phyloP scores from a whole-genome alignment of 2,113 vertebrate species.

The Lagopus leucura region DNA sequence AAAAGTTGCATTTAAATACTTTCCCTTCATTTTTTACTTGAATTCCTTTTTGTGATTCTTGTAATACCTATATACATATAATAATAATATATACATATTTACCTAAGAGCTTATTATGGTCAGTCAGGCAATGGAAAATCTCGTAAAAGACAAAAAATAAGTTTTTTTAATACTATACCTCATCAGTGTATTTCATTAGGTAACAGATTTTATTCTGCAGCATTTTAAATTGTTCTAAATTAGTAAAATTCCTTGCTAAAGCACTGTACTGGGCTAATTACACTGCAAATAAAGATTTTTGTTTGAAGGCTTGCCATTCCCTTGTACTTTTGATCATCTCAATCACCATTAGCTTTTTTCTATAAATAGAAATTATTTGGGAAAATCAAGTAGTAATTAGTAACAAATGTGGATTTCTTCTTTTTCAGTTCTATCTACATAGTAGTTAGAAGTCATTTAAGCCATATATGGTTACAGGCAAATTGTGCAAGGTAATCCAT shows the following conservation, averaged over 20 bases:
- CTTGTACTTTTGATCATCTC: neutral
- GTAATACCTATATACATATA: neutral
- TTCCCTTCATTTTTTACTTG: neutral
- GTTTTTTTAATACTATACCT: neutral
- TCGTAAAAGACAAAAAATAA: neutral
- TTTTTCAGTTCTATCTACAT: neutral
- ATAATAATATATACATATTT: too few relatives aligned
- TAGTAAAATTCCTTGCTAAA: neutral
- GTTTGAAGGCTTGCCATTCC: neutral
- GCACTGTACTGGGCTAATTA: neutral
- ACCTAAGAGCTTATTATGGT: neutral
- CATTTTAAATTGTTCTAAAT: neutral
- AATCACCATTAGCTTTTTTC: neutral
- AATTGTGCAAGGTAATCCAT: neutral
- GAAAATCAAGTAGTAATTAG: constrained; percentile 20
- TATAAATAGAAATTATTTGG: constrained; percentile 32
- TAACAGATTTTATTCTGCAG: neutral
- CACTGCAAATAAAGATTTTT: neutral
- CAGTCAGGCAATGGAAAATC: neutral
- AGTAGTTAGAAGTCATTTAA: constrained; percentile 15
- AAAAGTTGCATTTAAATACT: neutral
- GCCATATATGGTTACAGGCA: constrained; percentile 8
- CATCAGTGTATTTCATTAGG: neutral
- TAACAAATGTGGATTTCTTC: constrained; percentile 9
- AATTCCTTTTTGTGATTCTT: neutral